These are phyloP conservation scores for Brachypodius melanocephalos DNA, from an alignment of 2,113 vertebrate genomes.

Conservation along the genomic window DNA sequence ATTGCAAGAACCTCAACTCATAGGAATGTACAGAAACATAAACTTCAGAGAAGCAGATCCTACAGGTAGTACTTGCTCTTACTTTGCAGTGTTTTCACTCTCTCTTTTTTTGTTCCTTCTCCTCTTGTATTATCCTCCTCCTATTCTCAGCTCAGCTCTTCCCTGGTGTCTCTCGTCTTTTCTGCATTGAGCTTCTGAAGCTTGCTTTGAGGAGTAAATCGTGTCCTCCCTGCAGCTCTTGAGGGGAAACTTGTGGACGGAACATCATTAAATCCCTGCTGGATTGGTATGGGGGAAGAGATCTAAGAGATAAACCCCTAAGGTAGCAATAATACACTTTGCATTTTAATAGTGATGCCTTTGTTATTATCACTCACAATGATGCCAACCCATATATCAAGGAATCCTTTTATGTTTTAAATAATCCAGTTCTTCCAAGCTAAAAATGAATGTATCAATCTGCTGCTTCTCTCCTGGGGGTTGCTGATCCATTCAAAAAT, in stretches of 20 bases:
- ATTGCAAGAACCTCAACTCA: neutral
- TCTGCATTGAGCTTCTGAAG: neutral
- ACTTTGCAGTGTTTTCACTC: neutral
- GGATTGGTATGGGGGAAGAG: neutral
- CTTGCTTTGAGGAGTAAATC: conserved; percentile 25
- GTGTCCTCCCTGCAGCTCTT: neutral
- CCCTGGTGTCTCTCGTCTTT: neutral
- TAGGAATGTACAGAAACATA: neutral
- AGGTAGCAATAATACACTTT: conserved; percentile 18
- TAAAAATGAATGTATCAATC: neutral
- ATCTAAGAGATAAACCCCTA: conserved; percentile 22
- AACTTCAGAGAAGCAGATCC: neutral
- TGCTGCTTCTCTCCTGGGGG: neutral
- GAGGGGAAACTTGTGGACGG: neutral
- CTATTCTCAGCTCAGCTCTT: neutral
- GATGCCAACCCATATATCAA: neutral
- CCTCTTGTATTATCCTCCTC: neutral
- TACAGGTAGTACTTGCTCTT: neutral
- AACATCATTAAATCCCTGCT: conserved; percentile 47
- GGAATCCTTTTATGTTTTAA: conserved; percentile 39
- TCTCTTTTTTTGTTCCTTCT: neutral
- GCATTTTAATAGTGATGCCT: conserved; percentile 22
- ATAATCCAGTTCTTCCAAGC: conserved; percentile 37
- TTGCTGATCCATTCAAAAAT: neutral
- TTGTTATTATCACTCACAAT: neutral